Evolutionary conservation across 1,140 invertebrate genomes (phyloP).

Genomic region (Neodiprion lecontei): DNA sequence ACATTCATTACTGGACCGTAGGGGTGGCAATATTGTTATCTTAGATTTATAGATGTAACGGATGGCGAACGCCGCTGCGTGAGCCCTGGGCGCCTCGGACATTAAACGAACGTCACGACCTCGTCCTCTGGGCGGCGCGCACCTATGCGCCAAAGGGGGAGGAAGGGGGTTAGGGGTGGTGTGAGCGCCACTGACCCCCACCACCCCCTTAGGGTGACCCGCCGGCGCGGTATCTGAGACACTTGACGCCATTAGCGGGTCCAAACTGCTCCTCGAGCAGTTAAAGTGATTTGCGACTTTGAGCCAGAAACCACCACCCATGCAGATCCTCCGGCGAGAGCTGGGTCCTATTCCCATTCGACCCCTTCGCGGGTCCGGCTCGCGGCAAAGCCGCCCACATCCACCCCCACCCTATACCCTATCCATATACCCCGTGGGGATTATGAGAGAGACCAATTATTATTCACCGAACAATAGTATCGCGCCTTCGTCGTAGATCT

Average conservation of each 20-base stretch:
- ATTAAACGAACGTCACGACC: constrained; percentile 51
- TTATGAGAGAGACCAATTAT: constrained; percentile 36
- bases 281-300: constrained; percentile 62
- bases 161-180: not conserved
- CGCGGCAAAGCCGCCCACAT: not conserved
- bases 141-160: not conserved
- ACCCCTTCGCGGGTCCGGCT: not conserved
- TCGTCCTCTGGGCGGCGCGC: not conserved
- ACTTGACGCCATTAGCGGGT: constrained; percentile 61
- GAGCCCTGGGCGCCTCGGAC: constrained; percentile 42
- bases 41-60: constrained; percentile 63
- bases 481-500: not conserved
- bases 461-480: constrained; percentile 34
- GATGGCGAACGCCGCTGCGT: constrained; percentile 58
- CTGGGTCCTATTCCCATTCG: not conserved
- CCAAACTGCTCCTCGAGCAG: constrained; percentile 58
- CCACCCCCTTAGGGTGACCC: constrained; percentile 40
- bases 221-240: constrained; percentile 55
- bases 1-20: constrained; percentile 58
- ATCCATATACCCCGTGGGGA: constrained; percentile 20
- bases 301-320: constrained; percentile 41
- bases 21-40: constrained; percentile 58
- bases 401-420: not conserved
- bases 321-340: not conserved
- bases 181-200: constrained; percentile 17